A percentile compares a stretch with the other conserved stretches of the same genome.
Conservation (phyloP, 2,113 vertebrate species). For the Machaerirhynchus nigripectus region DNA sequence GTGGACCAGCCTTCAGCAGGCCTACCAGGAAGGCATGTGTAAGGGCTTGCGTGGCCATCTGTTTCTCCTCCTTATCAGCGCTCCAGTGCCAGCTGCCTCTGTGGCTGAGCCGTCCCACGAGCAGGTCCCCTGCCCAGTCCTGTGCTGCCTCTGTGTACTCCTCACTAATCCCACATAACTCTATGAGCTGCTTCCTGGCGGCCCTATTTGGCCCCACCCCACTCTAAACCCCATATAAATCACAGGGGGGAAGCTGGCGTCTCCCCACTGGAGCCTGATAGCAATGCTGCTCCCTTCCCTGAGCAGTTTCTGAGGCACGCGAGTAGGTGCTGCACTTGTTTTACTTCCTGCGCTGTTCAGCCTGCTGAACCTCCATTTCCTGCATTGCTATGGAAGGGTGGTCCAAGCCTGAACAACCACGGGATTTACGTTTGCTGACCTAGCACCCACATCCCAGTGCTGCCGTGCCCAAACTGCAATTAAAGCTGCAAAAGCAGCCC, state of each 20-base stretch:
- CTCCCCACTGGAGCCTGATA: not conserved
- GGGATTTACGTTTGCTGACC: not conserved
- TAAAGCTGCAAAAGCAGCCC: not conserved
- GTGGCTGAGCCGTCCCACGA: constrained; percentile 12
- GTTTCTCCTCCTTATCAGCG: constrained; percentile 51
- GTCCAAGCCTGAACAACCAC: not conserved
- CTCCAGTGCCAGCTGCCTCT: constrained; percentile 49
- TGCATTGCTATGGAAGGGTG: fast-evolving
- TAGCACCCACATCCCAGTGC: not conserved
- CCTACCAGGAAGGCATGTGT: constrained; percentile 52
- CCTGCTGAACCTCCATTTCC: not conserved
- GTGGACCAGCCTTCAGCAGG: constrained; percentile 49
- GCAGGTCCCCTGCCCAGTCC: not conserved
- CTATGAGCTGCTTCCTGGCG: not conserved
- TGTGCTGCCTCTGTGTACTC: not conserved
- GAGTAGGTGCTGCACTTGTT: not conserved
- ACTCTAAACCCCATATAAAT: not conserved
- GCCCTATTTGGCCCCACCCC: not conserved
- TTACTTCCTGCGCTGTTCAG: not conserved
- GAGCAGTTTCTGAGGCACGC: not conserved
- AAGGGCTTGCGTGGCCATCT: constrained; percentile 52
- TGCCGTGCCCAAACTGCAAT: not conserved
- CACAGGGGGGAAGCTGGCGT: not conserved
- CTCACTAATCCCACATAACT: not conserved
- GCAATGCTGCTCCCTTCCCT: not conserved